Conservation (phyloP, 2,888 invertebrate genomes). For the Pandemis cinnamomeana region DNA sequence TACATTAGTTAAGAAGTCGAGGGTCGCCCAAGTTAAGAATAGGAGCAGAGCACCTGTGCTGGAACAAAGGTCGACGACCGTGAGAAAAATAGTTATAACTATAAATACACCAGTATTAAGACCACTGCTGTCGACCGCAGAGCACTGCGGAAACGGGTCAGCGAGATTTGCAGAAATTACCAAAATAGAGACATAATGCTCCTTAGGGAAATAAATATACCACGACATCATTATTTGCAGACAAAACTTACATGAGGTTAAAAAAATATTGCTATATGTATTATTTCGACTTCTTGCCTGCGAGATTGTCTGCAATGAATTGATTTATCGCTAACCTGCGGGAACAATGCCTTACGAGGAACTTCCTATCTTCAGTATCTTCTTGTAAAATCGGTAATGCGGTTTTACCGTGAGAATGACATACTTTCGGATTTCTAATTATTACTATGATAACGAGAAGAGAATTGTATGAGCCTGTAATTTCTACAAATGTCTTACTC, state of each 20-base stretch:
- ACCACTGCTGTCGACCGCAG: conserved; percentile 2
- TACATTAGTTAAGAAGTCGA: conserved; percentile 1
- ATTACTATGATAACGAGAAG: too few relatives aligned
- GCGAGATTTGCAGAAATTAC: neutral
- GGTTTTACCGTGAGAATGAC: too few relatives aligned
- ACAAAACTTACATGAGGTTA: neutral
- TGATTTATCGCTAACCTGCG: too few relatives aligned
- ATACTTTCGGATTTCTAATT: too few relatives aligned
- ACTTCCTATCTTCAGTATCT: too few relatives aligned
- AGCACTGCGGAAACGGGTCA: conserved; percentile 9
- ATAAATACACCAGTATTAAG: conserved; percentile 9
- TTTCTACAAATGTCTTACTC: too few relatives aligned
- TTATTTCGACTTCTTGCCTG: too few relatives aligned
- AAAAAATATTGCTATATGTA: too few relatives aligned
- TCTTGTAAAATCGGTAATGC: too few relatives aligned
- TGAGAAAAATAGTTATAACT: conserved; percentile 6
- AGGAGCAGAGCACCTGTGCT: conserved; percentile 2
- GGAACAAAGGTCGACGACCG: conserved; percentile 29
- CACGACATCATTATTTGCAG: neutral
- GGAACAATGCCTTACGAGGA: too few relatives aligned
- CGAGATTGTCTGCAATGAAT: too few relatives aligned
- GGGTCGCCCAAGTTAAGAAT: conserved; percentile 4
- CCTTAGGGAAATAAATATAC: neutral
- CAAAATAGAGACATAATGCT: neutral
- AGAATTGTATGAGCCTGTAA: too few relatives aligned